phyloP scores from a whole-genome alignment of 2,888 invertebrate genomes.

The Elgonia sp. region DNA sequence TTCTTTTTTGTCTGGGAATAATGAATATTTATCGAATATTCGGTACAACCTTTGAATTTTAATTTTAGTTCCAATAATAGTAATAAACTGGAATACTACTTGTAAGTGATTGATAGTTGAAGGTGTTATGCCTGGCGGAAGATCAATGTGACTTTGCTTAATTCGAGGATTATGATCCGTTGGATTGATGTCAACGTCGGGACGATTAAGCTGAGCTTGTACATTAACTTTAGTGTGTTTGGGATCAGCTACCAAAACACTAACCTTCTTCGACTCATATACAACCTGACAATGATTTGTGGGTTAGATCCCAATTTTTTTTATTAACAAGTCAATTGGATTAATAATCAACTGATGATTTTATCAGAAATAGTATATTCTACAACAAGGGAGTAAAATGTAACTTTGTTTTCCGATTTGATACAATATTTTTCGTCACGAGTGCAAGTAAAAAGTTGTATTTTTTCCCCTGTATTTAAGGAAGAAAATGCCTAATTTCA shows the following conservation, averaged over 20 bases:
- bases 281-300: constrained; percentile 88
- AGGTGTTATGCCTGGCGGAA: constrained; percentile 78
- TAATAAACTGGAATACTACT: constrained; percentile 71
- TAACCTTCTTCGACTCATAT: constrained; percentile 91
- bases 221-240: constrained; percentile 90
- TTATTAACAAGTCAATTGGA: no score
- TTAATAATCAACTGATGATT: no score
- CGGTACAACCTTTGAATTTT: neutral
- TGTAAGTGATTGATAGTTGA: constrained; percentile 82
- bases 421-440: no score
- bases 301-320: neutral
- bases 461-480: no score
- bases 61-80: neutral
- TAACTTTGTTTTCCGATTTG: no score
- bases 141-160: constrained; percentile 77
- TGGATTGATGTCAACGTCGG: constrained; percentile 73
- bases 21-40: constrained; percentile 44
- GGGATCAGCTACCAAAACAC: constrained; percentile 91
- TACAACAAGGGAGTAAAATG: no score
- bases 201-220: constrained; percentile 82
- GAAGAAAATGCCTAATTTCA: no score
- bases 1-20: constrained; percentile 77
- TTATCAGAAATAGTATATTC: no score
- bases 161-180: constrained; percentile 72
- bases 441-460: no score